phyloP scores from a whole-genome alignment of 1,140 invertebrate genomes.

The Apis florea region DNA sequence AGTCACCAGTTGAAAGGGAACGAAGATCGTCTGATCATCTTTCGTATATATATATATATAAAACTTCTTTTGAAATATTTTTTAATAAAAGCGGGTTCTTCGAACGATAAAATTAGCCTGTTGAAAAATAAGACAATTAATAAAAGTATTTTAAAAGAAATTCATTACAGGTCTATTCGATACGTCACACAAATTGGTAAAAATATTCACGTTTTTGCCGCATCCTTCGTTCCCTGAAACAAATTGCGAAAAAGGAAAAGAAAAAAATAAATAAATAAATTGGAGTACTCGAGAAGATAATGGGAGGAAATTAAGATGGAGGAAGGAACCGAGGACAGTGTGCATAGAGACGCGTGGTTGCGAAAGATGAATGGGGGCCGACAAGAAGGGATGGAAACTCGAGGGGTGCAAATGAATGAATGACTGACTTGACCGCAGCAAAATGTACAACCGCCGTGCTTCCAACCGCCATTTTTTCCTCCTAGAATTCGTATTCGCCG shows the following conservation, averaged over 20 bases:
- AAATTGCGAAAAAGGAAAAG: no score
- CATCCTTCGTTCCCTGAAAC: no score
- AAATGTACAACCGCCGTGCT: conserved; percentile 57
- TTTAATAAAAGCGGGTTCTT: no score
- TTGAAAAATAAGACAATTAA: not conserved
- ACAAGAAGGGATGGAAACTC: conserved; percentile 57
- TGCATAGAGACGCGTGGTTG: conserved; percentile 7
- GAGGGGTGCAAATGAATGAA: conserved; percentile 72
- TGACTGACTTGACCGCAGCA: conserved; percentile 68
- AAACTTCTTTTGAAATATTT: no score
- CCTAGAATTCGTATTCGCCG: not conserved
- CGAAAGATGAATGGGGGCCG: not conserved
- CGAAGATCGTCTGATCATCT: no score
- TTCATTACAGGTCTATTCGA: not conserved
- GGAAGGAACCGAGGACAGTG: conserved; percentile 20
- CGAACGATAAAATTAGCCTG: no score
- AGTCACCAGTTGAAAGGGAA: no score
- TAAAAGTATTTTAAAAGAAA: not conserved
- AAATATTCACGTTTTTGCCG: not conserved
- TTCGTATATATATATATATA: no score
- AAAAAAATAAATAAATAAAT: no score
- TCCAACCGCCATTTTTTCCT: conserved; percentile 36
- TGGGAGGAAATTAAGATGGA: conserved; percentile 27
- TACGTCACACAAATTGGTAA: not conserved
- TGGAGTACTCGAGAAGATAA: conserved; percentile 2